Conservation (phyloP, 2,888 invertebrate species). For the Phanerotoma sp. region DNA sequence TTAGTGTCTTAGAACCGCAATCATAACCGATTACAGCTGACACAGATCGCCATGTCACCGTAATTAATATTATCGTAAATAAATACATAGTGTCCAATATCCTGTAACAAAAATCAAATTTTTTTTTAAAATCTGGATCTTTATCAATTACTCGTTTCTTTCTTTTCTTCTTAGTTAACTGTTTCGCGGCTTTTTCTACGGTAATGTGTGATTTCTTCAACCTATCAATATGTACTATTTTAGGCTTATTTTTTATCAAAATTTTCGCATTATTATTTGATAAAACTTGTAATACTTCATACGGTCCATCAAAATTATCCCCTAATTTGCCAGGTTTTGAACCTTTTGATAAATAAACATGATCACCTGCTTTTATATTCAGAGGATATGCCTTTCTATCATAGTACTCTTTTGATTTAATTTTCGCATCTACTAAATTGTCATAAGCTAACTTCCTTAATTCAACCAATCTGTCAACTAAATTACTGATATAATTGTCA, state of each 20-base stretch:
- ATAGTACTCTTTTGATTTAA: slow-evolving; percentile 23
- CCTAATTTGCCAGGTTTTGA: slow-evolving; percentile 20
- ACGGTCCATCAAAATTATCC: slow-evolving; percentile 25
- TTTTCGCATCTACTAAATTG: slow-evolving; percentile 20
- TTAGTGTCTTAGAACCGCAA: slow-evolving; percentile 19
- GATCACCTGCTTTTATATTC: slow-evolving; percentile 15
- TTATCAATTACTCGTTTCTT: background rate
- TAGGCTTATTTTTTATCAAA: background rate
- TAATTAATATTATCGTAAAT: background rate
- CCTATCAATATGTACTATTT: slow-evolving; percentile 16
- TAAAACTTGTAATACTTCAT: slow-evolving; percentile 18
- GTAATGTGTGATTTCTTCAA: slow-evolving; percentile 13
- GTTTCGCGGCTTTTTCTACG: background rate
- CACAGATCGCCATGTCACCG: background rate
- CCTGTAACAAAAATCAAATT: slow-evolving; percentile 1
- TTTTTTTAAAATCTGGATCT: background rate
- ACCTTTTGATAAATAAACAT: slow-evolving; percentile 21
- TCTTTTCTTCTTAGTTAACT: background rate
- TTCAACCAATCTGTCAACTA: slow-evolving; percentile 7
- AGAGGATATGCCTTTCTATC: slow-evolving; percentile 11
- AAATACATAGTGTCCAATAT: background rate
- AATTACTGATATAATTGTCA: slow-evolving; percentile 20
- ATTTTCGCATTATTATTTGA: slow-evolving; percentile 12
- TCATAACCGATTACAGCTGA: slow-evolving; percentile 23
- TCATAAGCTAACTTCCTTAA: slow-evolving; percentile 8